Evolutionary conservation across 2,797 vertebrate genomes (phyloP).

Genomic region (Benthosema pterotum): DNA sequence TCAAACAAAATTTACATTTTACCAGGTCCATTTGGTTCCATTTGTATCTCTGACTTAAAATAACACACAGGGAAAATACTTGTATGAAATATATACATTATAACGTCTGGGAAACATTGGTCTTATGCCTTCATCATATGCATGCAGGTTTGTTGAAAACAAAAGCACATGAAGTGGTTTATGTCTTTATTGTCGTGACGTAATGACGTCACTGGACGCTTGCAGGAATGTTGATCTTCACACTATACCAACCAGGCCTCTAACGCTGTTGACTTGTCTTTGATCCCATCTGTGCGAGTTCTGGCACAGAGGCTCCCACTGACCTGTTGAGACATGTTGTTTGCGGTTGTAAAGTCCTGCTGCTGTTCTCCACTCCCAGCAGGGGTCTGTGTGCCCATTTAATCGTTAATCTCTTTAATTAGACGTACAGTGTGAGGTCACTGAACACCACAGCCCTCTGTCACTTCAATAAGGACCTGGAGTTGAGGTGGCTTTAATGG

Average conservation of each 20-base stretch:
- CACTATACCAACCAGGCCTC: background rate
- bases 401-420: slow-evolving; percentile 71
- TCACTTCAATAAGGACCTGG: slow-evolving; percentile 14
- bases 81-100: too few species aligned
- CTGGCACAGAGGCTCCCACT: slow-evolving; percentile 28
- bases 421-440: slow-evolving; percentile 60
- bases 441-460: slow-evolving; percentile 40
- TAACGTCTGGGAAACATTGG: too few species aligned
- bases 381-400: slow-evolving; percentile 42
- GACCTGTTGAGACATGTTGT: slow-evolving; percentile 64
- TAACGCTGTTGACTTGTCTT: slow-evolving; percentile 16
- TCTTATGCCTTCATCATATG: too few species aligned
- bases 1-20: too few species aligned
- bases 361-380: slow-evolving; percentile 49
- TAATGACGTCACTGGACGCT: background rate
- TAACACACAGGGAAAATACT: too few species aligned
- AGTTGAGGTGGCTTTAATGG: slow-evolving; percentile 27
- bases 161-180: too few species aligned
- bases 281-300: slow-evolving; percentile 49
- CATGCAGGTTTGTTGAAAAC: too few species aligned
- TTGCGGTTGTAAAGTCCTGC: slow-evolving; percentile 35
- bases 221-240: background rate
- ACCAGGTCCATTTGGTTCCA: too few species aligned
- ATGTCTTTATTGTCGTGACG: background rate
- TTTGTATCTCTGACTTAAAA: too few species aligned